Percentiles rank a stretch among this genome's conserved stretches.
phyloP scores from a whole-genome alignment of 2,113 vertebrate species.

The Ictalurus furcatus region DNA sequence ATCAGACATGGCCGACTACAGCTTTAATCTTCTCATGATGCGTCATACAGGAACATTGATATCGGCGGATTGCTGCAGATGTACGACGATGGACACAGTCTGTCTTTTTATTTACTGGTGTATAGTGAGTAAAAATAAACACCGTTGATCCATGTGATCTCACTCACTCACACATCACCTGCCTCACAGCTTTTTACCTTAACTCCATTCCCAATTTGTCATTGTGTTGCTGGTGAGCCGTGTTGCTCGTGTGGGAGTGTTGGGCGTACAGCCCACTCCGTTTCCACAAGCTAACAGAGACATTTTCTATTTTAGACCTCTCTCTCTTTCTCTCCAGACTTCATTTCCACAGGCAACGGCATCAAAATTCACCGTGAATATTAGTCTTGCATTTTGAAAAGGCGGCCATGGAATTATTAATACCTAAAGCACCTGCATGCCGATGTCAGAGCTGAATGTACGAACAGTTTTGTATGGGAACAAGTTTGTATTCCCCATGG shows the following conservation, averaged over 20 bases:
- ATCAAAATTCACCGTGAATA: slow-evolving; percentile 30
- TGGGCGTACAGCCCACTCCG: slow-evolving; percentile 42
- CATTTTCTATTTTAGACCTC: slow-evolving; percentile 31
- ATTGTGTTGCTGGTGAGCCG: slow-evolving; percentile 13
- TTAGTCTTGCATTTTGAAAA: slow-evolving; percentile 32
- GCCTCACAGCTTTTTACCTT: not conserved
- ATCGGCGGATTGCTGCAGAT: not conserved
- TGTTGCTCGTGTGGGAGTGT: slow-evolving; percentile 46
- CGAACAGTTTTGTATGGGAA: not conserved
- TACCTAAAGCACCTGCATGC: slow-evolving; percentile 7
- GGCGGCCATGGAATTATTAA: not conserved
- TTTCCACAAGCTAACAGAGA: slow-evolving; percentile 35
- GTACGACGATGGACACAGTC: slow-evolving; percentile 11
- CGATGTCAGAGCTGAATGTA: not conserved
- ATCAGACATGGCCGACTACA: not conserved
- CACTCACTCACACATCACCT: slow-evolving; percentile 14
- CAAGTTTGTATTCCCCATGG: too few relatives aligned
- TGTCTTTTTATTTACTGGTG: slow-evolving; percentile 9
- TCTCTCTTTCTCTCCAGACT: not conserved
- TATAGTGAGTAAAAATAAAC: slow-evolving; percentile 18
- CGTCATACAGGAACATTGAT: not conserved
- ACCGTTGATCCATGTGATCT: not conserved
- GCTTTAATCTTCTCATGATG: slow-evolving; percentile 36
- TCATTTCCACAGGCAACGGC: not conserved
- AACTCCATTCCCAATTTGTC: not conserved